Conservation (phyloP, 2,888 invertebrate genomes). For the Mallateleia sp. region DNA sequence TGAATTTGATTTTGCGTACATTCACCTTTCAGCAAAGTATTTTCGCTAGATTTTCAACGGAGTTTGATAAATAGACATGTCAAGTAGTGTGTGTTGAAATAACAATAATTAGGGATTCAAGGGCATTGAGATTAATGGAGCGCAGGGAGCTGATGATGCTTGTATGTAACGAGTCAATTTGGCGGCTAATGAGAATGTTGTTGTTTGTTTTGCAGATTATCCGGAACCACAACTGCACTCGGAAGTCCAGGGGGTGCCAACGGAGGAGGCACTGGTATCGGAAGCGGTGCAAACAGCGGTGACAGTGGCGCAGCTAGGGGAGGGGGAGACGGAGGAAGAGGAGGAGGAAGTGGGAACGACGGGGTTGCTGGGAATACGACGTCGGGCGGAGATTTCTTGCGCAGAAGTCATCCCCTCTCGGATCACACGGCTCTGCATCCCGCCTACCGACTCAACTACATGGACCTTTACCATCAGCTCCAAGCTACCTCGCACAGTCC, state of each 20-base stretch:
- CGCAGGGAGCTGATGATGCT: neutral
- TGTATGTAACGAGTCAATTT: constrained; percentile 32
- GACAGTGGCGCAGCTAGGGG: constrained; percentile 86
- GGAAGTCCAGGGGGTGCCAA: constrained; percentile 84
- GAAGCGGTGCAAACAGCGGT: constrained; percentile 90
- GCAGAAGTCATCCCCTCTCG: constrained; percentile 92
- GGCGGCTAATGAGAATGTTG: constrained; percentile 36
- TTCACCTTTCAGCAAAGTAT: no score
- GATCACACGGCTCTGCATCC: constrained; percentile 92
- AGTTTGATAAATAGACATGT: neutral
- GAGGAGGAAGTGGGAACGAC: constrained; percentile 89
- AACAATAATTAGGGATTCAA: constrained; percentile 20
- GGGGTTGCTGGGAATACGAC: constrained; percentile 91
- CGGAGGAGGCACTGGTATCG: constrained; percentile 78
- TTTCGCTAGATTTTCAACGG: no score
- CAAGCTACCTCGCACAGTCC: constrained; percentile 92
- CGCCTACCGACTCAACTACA: constrained; percentile 94
- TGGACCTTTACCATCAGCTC: constrained; percentile 94
- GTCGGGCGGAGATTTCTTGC: constrained; percentile 91
- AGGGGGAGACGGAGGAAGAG: constrained; percentile 82
- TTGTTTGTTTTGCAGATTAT: constrained; percentile 84
- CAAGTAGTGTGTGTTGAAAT: neutral
- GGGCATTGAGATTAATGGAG: constrained; percentile 16
- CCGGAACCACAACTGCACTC: constrained; percentile 87
- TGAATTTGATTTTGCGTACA: no score